A percentile compares a stretch with the other conserved stretches of the same genome.
Evolutionary conservation across 2,888 invertebrate species (phyloP).

Genomic region (Machimus rusticus): DNA sequence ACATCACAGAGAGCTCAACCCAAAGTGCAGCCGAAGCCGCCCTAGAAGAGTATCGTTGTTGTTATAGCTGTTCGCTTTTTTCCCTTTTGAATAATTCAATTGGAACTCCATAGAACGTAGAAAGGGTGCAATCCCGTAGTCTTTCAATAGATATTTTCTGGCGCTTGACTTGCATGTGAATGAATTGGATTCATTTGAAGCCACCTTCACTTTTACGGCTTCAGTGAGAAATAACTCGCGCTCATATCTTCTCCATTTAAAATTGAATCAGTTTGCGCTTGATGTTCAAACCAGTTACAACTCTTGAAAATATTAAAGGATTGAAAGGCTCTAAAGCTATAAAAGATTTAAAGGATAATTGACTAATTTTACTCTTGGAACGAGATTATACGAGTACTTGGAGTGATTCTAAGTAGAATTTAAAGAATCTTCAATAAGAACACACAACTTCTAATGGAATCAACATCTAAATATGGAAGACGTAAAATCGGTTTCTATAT

Average conservation of each 20-base stretch:
- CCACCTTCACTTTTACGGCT: constrained; percentile 36
- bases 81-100: constrained; percentile 11
- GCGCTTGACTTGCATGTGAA: background rate
- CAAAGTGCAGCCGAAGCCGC: background rate
- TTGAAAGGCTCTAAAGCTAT: background rate
- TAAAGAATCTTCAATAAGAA: background rate
- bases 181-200: constrained; percentile 33
- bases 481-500: background rate
- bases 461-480: constrained; percentile 5
- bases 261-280: constrained; percentile 44
- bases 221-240: constrained; percentile 18
- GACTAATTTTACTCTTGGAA: background rate
- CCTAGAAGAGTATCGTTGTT: background rate
- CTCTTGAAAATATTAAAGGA: background rate
- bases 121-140: background rate
- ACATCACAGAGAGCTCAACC: background rate
- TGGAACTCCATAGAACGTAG: background rate
- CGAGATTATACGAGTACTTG: background rate
- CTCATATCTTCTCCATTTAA: constrained; percentile 18
- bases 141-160: constrained; percentile 15
- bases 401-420: background rate
- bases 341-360: background rate
- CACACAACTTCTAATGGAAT: constrained; percentile 3
- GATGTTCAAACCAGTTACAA: constrained; percentile 41
- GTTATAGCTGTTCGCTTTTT: background rate